Base-by-base conservation (phyloP, 1,140 invertebrate genomes). In the Drosophila orosa region DNA sequence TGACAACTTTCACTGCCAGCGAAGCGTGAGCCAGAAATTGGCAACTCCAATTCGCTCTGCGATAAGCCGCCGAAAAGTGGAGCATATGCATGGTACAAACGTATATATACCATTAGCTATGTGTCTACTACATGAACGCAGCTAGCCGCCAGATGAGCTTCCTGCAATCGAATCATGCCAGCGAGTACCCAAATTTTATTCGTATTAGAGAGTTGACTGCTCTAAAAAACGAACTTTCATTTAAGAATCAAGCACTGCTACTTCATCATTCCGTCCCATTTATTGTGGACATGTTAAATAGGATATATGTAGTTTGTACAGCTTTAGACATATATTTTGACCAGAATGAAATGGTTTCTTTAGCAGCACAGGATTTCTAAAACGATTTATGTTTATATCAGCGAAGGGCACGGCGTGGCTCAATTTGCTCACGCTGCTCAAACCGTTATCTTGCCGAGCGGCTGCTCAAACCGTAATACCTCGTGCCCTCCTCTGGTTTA, bases 1-100 rank as follows among this genome's bases (percentile, higher is more conserved):
- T 69, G 52, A 72, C 68, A 72, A 72, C 68, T 72, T 72, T 72
- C 68, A 72, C 68, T 71, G 52, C 25, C 52, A 57, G 42, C 61
- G 19, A 25, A 67, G 61, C 61, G 44, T 67, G 61, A 66, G 52
- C 66, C 66, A 71, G 65, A 58, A 71, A 71, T 68, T 63, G 58
- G 40, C 58, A 62, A 66, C 62, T 67, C 35, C 35, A 66, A 45
- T 68, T 69, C 12, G 63, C 19, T 33, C 17, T 35, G 9, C 52
- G 42, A 71, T 48, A 40, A 57, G 25, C 40, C 6, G 17, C 31
- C 39, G 15, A 69, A 69, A 72, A 71, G 40, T 69, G 27, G 65
- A 69, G 39, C 54, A 33, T 19, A 42, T 59, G 44, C 19, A 33
- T 24, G 29, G 9, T 17, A 19, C 19, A 54, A 35, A 40, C 17